A percentile compares a stretch with the other conserved stretches of the same genome.
Conservation (phyloP, 2,888 invertebrate genomes). For the Physocephala rufipes region DNA sequence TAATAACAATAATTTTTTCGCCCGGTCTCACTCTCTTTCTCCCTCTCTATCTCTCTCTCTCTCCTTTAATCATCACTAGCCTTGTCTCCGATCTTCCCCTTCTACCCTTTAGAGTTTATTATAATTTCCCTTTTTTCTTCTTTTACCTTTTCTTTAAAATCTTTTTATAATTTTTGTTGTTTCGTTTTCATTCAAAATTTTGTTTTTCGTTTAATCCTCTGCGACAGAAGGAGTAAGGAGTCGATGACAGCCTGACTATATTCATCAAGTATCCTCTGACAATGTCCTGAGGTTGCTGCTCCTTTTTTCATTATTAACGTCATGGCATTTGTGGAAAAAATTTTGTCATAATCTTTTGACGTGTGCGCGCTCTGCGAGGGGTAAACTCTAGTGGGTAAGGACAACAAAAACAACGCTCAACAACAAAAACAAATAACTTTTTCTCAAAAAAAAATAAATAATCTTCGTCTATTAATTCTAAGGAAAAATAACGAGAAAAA, state of each 20-base stretch:
- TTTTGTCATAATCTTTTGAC: conserved; percentile 54
- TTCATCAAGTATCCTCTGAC: conserved; percentile 11
- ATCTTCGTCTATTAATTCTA: conserved; percentile 13
- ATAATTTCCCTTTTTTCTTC: not conserved
- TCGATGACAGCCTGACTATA: conserved; percentile 24
- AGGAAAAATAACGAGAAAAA: conserved; percentile 20
- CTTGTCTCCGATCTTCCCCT: no score
- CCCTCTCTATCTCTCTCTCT: conserved; percentile 10
- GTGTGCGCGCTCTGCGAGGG: conserved; percentile 40
- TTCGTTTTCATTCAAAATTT: not conserved
- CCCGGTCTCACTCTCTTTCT: no score
- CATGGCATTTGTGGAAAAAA: conserved; percentile 46
- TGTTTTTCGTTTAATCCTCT: conserved; percentile 19
- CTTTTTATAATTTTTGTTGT: not conserved
- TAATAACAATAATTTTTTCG: conserved; percentile 45
- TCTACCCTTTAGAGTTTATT: no score
- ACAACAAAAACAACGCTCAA: conserved; percentile 20
- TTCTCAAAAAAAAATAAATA: conserved; percentile 9
- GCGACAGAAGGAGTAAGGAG: conserved; percentile 20
- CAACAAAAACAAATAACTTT: not conserved
- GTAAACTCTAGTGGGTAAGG: conserved; percentile 13
- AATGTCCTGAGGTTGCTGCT: conserved; percentile 11
- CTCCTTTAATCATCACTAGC: no score
- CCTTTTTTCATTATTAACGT: conserved; percentile 32
- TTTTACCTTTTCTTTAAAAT: not conserved